Conservation (phyloP, 2,113 vertebrate species). For the Xenopus tropicalis region UCB_Xtro_10.0 CM004445.2:50017001-50017500, state of each 20-base stretch:
- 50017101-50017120: slow-evolving; percentile 10
- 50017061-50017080: slow-evolving; percentile 40
- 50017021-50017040: slow-evolving; percentile 15
- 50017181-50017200: slow-evolving; percentile 22
- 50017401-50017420: slow-evolving; percentile 27
- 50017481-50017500: slow-evolving; percentile 4
- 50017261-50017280: slow-evolving; percentile 37
- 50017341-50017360: slow-evolving; percentile 16
- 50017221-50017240: slow-evolving; percentile 35
- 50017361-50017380: slow-evolving; percentile 14
- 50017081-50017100: slow-evolving; percentile 28
- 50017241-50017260: slow-evolving; percentile 37
- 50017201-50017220: slow-evolving; percentile 1
- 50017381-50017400: rapidly evolving
- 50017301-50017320: neutral
- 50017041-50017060: slow-evolving; percentile 27
- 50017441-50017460: neutral
- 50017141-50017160: slow-evolving; percentile 9
- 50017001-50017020: slow-evolving; percentile 23
- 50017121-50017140: neutral
- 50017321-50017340: slow-evolving; percentile 19
- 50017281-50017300: slow-evolving; percentile 18
- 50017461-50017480: neutral
- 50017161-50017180: slow-evolving; percentile 34
- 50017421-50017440: neutral